phyloP scores from a whole-genome alignment of 2,113 vertebrate genomes.

The Chelonoidis abingdonii region DNA sequence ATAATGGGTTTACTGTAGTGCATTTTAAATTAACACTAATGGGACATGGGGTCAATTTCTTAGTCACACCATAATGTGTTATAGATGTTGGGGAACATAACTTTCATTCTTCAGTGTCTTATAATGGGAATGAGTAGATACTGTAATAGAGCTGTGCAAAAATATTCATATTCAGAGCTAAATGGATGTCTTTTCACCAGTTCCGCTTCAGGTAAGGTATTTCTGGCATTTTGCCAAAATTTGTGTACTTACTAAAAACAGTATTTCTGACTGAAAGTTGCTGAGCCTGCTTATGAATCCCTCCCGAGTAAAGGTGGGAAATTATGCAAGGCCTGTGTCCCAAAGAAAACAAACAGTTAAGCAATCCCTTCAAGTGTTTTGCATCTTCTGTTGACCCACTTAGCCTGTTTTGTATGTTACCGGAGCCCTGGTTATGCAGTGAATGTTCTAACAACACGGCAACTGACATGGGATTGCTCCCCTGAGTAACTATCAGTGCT shows the following conservation, averaged over 20 bases:
- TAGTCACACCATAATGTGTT: neutral
- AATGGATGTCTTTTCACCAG: neutral
- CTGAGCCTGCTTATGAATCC: slow-evolving; percentile 1
- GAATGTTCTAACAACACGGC: neutral
- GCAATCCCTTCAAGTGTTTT: accelerated
- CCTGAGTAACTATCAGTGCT: neutral
- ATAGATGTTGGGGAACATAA: neutral
- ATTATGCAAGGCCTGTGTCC: neutral
- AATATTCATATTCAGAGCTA: neutral
- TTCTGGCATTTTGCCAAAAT: neutral
- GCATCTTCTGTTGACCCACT: neutral
- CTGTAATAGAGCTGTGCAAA: neutral
- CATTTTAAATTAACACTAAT: neutral
- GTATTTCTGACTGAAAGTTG: neutral
- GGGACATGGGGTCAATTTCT: neutral
- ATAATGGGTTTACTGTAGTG: neutral
- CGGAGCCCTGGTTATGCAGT: neutral
- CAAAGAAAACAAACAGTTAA: neutral
- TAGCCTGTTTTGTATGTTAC: neutral
- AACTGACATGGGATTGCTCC: neutral
- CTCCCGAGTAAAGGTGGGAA: neutral
- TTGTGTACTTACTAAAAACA: neutral
- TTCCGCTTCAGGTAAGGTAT: neutral
- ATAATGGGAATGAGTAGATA: neutral
- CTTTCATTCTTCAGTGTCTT: neutral